Percentiles rank a stretch among this genome's conserved stretches.
Conservation (phyloP, 2,113 vertebrate genomes). For the Dasyurus viverrinus region DNA sequence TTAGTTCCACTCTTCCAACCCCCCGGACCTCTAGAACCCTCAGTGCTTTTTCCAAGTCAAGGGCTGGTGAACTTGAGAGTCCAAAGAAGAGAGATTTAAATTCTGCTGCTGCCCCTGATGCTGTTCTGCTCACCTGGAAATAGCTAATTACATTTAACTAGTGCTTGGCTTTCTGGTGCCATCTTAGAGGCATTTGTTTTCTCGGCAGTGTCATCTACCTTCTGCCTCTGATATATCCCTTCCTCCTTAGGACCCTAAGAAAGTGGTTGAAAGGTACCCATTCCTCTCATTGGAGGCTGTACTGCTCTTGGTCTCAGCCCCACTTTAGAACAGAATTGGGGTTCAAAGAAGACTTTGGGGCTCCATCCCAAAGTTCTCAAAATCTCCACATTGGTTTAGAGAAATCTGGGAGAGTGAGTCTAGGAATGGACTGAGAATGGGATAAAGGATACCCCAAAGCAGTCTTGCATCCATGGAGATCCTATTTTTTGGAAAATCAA, state of each 20-base stretch:
- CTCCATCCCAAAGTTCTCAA: background rate
- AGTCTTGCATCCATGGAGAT: background rate
- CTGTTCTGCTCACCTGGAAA: background rate
- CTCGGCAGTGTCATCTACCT: background rate
- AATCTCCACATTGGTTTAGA: slow-evolving; percentile 2
- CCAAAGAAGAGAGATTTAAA: background rate
- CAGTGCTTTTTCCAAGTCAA: background rate
- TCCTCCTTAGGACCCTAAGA: background rate
- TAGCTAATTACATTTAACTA: background rate
- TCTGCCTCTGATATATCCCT: background rate
- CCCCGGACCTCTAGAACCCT: background rate
- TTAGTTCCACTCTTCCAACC: background rate
- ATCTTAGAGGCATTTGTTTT: background rate
- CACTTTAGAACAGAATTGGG: background rate
- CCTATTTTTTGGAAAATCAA: background rate
- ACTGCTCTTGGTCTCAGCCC: background rate
- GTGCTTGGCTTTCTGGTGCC: slow-evolving; percentile 1
- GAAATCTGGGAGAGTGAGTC: background rate
- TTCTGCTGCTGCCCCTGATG: background rate
- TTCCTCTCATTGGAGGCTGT: background rate
- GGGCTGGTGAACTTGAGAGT: background rate
- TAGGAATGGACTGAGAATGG: background rate
- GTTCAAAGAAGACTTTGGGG: background rate
- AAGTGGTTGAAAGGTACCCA: background rate
- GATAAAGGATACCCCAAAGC: background rate